Base-by-base conservation (phyloP, 2,113 vertebrate genomes). In the Paramisgurnus dabryanus region DNA sequence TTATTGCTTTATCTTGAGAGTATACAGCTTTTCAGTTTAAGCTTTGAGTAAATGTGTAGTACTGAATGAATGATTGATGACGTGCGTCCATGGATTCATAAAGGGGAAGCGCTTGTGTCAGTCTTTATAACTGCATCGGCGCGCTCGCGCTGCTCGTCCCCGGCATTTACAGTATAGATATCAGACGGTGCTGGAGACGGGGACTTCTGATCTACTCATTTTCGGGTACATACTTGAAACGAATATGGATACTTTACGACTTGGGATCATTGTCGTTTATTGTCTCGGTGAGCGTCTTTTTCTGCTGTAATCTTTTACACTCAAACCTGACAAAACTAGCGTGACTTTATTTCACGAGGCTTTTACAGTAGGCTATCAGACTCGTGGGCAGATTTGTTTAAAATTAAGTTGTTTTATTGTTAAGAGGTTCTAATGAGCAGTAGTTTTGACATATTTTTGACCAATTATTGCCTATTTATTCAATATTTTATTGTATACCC, bases 81-180 rank as follows among this genome's bases (percentile, higher is more conserved):
- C 78, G 82, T 76, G 84, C 72, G 79, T 67, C 67, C 6, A 75
- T 34, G 69, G 64, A 81, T 64, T 83, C 81, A 83, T 55, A 27
- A 47, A 66, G 15, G 13, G 71, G 79, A 76, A 69, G 74, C 70
- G 41, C 43, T 4, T 50, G 49, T 50, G 49, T 17, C n/a, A 0
- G 50, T 6, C 45, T 81, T 65, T 79, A 75, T 71, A 81, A 79
- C 27, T 50, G 53, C 39, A 50, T 7, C 5, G 10, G 47, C 22
- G 43, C 39, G 63, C 64, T 7, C n/a, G 17, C 55, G n/a, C 55
- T 17, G 55, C 55, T 18, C 55, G 72, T 64, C 43, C 12, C 58
- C 58, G 49, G 41, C 58, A 39, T 53, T 60, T 11, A 11, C 10
- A 61, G 17, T 40, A 22, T 22, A 45, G 18, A 15, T 47, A 55